These are phyloP conservation scores for Lasioglossum morio DNA, from an alignment of 2,888 invertebrate genomes.

Conservation along the genomic window DNA sequence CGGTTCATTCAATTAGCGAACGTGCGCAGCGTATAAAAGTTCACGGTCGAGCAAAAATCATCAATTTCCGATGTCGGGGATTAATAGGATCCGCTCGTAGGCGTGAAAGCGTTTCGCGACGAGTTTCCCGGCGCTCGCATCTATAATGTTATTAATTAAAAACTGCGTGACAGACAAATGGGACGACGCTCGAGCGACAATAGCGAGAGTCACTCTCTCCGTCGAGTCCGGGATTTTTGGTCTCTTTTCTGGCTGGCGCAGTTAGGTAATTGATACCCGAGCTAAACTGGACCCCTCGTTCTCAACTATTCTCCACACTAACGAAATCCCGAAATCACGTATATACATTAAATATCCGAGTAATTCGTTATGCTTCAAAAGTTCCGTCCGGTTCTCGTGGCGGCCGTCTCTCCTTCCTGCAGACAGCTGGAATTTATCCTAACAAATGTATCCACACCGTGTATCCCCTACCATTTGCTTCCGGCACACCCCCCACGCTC, in stretches of 20 bases:
- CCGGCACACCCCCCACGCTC: slow-evolving; percentile 45
- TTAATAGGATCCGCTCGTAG: slow-evolving; percentile 25
- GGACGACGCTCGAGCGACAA: slow-evolving; percentile 64
- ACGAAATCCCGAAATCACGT: slow-evolving; percentile 80
- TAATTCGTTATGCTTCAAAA: slow-evolving; percentile 81
- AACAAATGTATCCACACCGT: slow-evolving; percentile 75
- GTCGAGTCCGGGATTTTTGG: slow-evolving; percentile 30
- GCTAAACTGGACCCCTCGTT: slow-evolving; percentile 69
- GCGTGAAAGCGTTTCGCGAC: slow-evolving; percentile 18
- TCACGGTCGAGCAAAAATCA: slow-evolving; percentile 41
- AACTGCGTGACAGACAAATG: slow-evolving; percentile 80
- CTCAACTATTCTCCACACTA: slow-evolving; percentile 80
- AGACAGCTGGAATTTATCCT: slow-evolving; percentile 81
- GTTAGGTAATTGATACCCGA: slow-evolving; percentile 79
- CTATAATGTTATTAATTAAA: slow-evolving; percentile 80
- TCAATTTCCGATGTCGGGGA: slow-evolving; percentile 31
- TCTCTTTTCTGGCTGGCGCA: slow-evolving; percentile 55
- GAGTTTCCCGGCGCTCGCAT: slow-evolving; percentile 42
- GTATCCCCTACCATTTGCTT: slow-evolving; percentile 52
- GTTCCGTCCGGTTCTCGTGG: slow-evolving; percentile 65
- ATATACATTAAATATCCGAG: slow-evolving; percentile 81
- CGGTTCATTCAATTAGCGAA: slow-evolving; percentile 40
- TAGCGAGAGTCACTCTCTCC: slow-evolving; percentile 57
- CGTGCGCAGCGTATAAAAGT: slow-evolving; percentile 35
- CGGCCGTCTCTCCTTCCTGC: slow-evolving; percentile 51